Evolutionary conservation across 2,797 vertebrate genomes (phyloP), one percentile per base, ranked within the genome.

Genomic region (Lacerta bilineata): DNA sequence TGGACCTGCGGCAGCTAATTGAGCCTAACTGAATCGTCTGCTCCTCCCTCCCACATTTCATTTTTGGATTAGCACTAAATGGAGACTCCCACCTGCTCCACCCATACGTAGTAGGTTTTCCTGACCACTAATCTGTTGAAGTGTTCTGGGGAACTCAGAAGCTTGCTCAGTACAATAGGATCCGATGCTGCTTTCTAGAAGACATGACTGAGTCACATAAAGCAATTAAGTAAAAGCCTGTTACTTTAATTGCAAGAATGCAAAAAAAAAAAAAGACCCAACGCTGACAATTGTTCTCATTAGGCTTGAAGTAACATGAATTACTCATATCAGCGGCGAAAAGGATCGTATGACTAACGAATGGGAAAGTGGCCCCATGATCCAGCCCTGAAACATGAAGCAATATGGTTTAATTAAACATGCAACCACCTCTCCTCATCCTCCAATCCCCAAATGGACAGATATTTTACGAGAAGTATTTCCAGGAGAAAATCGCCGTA

Each of bases 151-250:
- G 36, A 71, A 74, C 20, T 74, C 72, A 74, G 7, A 74, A 74
- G 72, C 36, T 18, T 74, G 17, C 33, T 74, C 20, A 39, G 25
- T 33, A 18, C 61, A 9, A 50, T 20, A 80, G 17, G n/a, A 71
- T 77, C 33, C 87, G 69, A 80, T 61, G 29, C 59, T 27, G 71
- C n/a, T 80, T 71, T 72, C 50, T 72, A 33, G 39, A 64, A 72
- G 29, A 41, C 66, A 20, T 7, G 4, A 1, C 0, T 55, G 87
- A 85, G 64, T 82, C 89, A 66, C 64, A 29, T 64, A 77, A 85
- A 93, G 91, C 64, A 87, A 80, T 3, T 8, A 85, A 93, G 91
- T 74, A 89, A 85, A 77, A 89, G 69, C 84, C 87, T 80, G 9
- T 39, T 76, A 87, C 83, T n/a, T 80, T 75, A 86, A 74, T 81